phyloP scores from a whole-genome alignment of 2,888 invertebrate species.

The Anticlea derivata region DNA sequence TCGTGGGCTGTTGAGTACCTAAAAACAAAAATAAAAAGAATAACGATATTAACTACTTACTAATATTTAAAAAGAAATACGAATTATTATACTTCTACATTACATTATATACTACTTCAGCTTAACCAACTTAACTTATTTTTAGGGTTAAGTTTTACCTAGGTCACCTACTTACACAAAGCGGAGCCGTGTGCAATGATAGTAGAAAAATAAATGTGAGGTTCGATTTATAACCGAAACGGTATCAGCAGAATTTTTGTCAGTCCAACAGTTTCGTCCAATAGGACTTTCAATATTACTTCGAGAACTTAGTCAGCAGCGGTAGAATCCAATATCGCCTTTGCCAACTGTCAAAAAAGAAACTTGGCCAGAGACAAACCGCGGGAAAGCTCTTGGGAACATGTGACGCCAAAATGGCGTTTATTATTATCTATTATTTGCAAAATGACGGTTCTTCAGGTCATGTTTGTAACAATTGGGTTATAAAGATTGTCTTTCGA shows the following conservation, averaged over 20 bases:
- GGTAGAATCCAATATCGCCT: conserved; percentile 45
- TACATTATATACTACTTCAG: too few species aligned
- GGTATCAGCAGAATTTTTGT: conserved; percentile 13
- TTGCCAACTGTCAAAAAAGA: conserved; percentile 33
- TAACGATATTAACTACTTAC: too few species aligned
- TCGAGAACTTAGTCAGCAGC: conserved; percentile 48
- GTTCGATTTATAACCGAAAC: conserved; percentile 12
- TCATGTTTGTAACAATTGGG: conserved; percentile 2
- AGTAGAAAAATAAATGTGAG: not conserved
- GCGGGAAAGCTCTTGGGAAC: conserved; percentile 39
- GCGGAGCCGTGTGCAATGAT: not conserved
- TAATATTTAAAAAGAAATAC: too few species aligned
- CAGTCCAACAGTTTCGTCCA: conserved; percentile 7
- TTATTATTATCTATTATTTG: conserved; percentile 35
- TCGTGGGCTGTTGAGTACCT: too few species aligned
- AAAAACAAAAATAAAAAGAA: too few species aligned
- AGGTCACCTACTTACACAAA: too few species aligned
- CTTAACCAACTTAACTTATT: too few species aligned
- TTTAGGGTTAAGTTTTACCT: too few species aligned
- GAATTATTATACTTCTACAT: too few species aligned
- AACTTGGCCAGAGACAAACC: conserved; percentile 37
- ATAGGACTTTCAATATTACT: conserved; percentile 24
- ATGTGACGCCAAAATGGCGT: conserved; percentile 40
- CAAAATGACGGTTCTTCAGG: conserved; percentile 27
- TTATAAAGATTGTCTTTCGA: not conserved